A percentile compares a stretch with the other conserved stretches of the same genome.
These are phyloP conservation scores for Syrphus vitripennis DNA, from an alignment of 2,888 invertebrate genomes.

Conservation along the genomic window DNA sequence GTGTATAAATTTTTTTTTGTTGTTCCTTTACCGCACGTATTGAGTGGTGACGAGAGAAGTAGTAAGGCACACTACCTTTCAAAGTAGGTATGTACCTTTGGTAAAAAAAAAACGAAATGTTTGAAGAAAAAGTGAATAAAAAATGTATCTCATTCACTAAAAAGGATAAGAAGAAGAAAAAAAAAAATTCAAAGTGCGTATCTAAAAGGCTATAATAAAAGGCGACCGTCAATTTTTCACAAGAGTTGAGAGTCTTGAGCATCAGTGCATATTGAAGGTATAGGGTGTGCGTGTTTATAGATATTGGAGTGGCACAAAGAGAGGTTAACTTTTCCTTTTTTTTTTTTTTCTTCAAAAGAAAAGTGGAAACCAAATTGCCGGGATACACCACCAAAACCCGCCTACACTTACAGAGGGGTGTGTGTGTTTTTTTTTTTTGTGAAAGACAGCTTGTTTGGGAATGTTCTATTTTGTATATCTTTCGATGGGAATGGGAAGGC, in stretches of 20 bases:
- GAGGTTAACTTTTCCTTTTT: constrained; percentile 51
- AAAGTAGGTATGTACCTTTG: neutral
- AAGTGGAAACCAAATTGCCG: constrained; percentile 10
- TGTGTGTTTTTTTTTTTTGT: neutral
- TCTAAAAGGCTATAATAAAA: constrained; percentile 68
- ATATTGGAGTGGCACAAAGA: constrained; percentile 52
- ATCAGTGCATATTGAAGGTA: neutral
- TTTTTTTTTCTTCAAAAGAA: constrained; percentile 3
- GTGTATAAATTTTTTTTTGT: neutral
- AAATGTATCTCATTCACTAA: constrained; percentile 64
- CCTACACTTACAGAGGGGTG: neutral
- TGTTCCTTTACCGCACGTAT: constrained; percentile 56
- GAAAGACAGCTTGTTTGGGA: constrained; percentile 43
- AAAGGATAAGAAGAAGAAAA: neutral
- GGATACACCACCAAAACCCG: neutral
- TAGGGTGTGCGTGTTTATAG: neutral
- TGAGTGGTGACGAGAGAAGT: constrained; percentile 59
- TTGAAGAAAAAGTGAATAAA: constrained; percentile 26
- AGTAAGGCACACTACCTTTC: constrained; percentile 16
- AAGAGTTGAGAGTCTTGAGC: constrained; percentile 35
- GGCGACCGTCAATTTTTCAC: constrained; percentile 67
- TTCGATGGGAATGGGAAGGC: constrained; percentile 5
- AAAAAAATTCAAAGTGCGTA: constrained; percentile 63
- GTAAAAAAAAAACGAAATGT: neutral
- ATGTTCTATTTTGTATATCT: constrained; percentile 45